Conservation (phyloP, 1,140 invertebrate species). For the Planococcus citri region DNA sequence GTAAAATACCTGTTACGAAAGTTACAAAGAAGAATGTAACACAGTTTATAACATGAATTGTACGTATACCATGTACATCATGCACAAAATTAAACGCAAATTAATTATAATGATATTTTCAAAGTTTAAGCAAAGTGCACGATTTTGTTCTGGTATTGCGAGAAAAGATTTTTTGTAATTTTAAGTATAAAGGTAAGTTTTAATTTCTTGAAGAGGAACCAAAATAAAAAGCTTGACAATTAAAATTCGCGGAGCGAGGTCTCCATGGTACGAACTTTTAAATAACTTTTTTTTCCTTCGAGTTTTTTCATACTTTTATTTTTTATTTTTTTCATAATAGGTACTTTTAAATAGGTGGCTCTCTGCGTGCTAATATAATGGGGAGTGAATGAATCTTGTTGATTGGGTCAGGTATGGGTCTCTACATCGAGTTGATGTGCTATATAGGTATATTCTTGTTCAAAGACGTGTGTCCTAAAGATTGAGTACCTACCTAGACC, state of each 20-base stretch:
- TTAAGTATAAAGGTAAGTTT: background rate
- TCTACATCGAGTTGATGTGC: no score
- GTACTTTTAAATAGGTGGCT: background rate
- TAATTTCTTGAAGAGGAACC: conserved; percentile 15
- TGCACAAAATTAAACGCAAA: conserved; percentile 1
- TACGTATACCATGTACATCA: background rate
- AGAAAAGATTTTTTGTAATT: background rate
- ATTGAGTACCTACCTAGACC: no score
- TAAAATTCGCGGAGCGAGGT: background rate
- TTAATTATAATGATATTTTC: conserved; percentile 7
- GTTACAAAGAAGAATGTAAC: background rate
- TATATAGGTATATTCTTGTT: no score
- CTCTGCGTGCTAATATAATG: background rate
- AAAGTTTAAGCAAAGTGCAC: background rate
- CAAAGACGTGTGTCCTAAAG: no score
- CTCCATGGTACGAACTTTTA: conserved; percentile 11
- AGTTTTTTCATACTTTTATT: background rate
- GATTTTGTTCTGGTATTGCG: background rate
- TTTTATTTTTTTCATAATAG: background rate
- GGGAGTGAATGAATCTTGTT: background rate
- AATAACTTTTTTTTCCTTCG: background rate
- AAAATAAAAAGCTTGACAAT: background rate
- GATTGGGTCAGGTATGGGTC: no score
- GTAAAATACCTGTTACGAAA: conserved; percentile 13
- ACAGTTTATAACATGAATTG: conserved; percentile 13